Conservation (phyloP, 2,113 vertebrate species). For the Chaetura pelagica region DNA sequence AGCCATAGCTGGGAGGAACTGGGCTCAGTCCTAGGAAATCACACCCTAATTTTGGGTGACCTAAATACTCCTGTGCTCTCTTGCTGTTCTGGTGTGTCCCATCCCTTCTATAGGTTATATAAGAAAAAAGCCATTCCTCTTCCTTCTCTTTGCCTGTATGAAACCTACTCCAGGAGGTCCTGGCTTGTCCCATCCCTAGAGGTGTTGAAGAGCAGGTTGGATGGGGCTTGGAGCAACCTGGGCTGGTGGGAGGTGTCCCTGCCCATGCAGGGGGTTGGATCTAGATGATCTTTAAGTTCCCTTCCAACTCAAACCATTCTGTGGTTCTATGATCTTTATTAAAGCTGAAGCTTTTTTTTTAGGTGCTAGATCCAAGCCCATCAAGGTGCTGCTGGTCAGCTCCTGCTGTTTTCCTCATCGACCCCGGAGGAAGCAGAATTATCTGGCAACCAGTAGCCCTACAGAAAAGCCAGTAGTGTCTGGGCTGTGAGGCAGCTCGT, state of each 20-base stretch:
- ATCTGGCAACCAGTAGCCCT: too few relatives aligned
- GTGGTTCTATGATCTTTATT: too few relatives aligned
- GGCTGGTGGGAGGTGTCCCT: too few relatives aligned
- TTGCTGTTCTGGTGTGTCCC: fast-evolving
- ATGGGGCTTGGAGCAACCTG: too few relatives aligned
- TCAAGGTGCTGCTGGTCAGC: too few relatives aligned
- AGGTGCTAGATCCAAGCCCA: background rate
- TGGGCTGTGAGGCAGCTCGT: background rate
- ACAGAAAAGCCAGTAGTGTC: background rate
- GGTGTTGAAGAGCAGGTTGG: too few relatives aligned
- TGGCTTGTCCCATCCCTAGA: too few relatives aligned
- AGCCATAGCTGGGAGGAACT: background rate
- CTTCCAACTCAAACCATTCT: too few relatives aligned
- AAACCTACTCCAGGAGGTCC: too few relatives aligned
- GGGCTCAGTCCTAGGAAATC: background rate
- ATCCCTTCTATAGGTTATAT: background rate
- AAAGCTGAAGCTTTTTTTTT: background rate
- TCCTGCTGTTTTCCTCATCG: background rate
- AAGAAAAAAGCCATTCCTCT: too few relatives aligned
- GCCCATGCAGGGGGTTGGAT: too few relatives aligned
- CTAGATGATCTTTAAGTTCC: too few relatives aligned
- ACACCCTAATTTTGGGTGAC: background rate
- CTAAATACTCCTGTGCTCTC: background rate
- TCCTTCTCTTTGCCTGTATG: background rate
- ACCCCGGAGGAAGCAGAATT: fast-evolving